These are phyloP conservation scores for Schizopygopsis malacanthus DNA, from an alignment of 2,797 vertebrate species.

Conservation along the genomic window DNA sequence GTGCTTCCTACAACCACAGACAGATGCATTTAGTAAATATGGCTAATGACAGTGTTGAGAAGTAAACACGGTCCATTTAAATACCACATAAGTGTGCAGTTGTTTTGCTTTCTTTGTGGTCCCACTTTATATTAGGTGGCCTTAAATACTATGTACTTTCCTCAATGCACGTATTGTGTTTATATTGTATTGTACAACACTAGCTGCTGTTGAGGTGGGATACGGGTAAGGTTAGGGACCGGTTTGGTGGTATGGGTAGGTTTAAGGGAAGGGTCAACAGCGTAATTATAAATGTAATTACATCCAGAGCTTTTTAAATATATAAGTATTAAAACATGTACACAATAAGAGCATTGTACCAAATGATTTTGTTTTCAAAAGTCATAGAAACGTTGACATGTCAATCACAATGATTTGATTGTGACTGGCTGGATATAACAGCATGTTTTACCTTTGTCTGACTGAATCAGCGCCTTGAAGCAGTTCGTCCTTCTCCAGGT, in stretches of 20 bases:
- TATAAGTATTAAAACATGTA: not conserved
- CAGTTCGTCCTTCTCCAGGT: slow-evolving; percentile 90
- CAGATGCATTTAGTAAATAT: not conserved
- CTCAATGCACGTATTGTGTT: not conserved
- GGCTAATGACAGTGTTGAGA: not conserved
- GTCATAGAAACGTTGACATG: not conserved
- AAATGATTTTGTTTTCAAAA: not conserved
- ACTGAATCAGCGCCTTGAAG: slow-evolving; percentile 78
- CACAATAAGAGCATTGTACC: not conserved
- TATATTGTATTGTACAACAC: not conserved
- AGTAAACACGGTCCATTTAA: not conserved
- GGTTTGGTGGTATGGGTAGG: not conserved
- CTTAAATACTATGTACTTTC: not conserved
- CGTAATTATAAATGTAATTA: too few species aligned
- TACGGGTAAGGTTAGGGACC: not conserved
- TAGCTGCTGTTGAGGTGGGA: not conserved
- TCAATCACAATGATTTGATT: not conserved
- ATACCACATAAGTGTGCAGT: not conserved
- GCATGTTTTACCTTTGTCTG: slow-evolving; percentile 81
- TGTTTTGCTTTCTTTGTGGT: not conserved
- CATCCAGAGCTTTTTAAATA: too few species aligned
- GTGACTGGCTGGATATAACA: not conserved
- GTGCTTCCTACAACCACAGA: slow-evolving; percentile 79
- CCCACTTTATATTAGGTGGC: not conserved
- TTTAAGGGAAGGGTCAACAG: not conserved